Conservation (phyloP, 2,888 invertebrate genomes). For the Gnatocerus cornutus region DNA sequence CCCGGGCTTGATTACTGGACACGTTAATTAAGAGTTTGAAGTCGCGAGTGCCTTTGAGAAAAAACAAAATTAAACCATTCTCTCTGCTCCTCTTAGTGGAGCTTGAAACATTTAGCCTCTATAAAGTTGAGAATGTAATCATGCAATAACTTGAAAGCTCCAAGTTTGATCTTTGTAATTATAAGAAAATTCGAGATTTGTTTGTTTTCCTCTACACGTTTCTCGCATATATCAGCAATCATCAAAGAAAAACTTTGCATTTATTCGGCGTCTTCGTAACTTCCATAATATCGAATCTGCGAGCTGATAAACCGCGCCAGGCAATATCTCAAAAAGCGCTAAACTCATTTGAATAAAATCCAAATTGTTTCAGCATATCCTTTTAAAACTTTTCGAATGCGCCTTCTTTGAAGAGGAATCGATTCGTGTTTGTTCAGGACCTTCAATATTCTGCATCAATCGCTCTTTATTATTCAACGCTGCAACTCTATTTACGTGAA, state of each 20-base stretch:
- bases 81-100: too few relatives aligned
- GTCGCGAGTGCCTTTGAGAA: too few relatives aligned
- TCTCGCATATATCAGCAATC: constrained; percentile 1
- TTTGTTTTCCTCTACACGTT: background rate
- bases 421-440: constrained; percentile 41
- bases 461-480: constrained; percentile 41
- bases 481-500: constrained; percentile 32
- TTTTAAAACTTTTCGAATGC: constrained; percentile 37
- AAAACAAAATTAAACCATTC: too few relatives aligned
- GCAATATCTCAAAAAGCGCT: constrained; percentile 33
- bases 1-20: too few relatives aligned
- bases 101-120: too few relatives aligned
- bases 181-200: background rate
- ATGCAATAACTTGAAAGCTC: too few relatives aligned
- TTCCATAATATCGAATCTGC: constrained; percentile 10
- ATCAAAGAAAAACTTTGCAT: constrained; percentile 6
- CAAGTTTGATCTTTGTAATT: background rate
- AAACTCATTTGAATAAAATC: constrained; percentile 39
- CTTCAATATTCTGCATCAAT: constrained; percentile 43
- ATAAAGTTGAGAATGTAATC: too few relatives aligned
- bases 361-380: constrained; percentile 39
- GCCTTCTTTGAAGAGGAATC: constrained; percentile 37
- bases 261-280: constrained; percentile 7
- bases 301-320: constrained; percentile 13
- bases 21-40: too few relatives aligned